These are phyloP conservation scores for Peromyscus maniculatus DNA, from an alignment of 2,113 vertebrate genomes.

Conservation along the genomic window DNA sequence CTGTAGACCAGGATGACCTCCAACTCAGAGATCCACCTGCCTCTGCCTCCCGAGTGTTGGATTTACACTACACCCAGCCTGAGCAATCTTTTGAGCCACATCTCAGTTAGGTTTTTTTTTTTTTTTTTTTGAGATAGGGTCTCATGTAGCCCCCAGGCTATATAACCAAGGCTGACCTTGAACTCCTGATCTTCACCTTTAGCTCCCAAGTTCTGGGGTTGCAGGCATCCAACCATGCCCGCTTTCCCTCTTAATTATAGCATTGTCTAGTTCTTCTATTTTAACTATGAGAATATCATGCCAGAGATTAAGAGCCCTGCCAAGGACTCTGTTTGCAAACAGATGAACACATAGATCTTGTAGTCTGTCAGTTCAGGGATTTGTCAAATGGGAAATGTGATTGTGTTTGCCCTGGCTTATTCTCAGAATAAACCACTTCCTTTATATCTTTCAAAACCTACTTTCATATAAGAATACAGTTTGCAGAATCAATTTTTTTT, in stretches of 20 bases:
- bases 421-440: constrained; percentile 47
- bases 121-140: neutral
- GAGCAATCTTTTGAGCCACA: neutral
- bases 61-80: neutral
- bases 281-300: neutral
- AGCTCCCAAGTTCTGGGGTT: no score
- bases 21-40: neutral
- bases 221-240: neutral
- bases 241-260: constrained; percentile 13
- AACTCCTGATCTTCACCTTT: neutral
- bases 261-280: neutral
- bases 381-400: constrained; percentile 54
- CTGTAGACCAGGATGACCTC: neutral
- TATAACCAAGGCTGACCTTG: neutral
- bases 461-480: neutral
- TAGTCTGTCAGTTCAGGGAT: constrained; percentile 50
- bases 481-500: constrained; percentile 46
- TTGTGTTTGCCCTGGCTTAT: constrained; percentile 27
- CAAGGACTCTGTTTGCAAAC: neutral
- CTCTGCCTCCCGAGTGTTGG: neutral
- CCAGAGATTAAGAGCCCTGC: neutral
- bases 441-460: constrained; percentile 57
- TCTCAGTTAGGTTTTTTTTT: neutral
- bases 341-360: neutral
- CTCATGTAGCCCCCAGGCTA: neutral